Evolutionary conservation across 2,113 vertebrate genomes (phyloP).

Genomic region (Serinus canaria): DNA sequence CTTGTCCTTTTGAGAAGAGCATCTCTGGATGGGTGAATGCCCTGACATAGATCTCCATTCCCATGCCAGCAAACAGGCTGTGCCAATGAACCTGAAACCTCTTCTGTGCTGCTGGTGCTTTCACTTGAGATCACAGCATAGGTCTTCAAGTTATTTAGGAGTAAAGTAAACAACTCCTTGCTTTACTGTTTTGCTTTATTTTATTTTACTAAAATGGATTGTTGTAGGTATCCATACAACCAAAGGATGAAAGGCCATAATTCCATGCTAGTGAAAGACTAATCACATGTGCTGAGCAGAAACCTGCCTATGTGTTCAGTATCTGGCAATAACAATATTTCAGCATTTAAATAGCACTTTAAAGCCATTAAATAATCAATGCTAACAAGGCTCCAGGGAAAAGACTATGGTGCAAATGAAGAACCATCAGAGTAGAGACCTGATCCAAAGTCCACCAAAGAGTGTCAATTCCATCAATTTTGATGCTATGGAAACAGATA

Average conservation of each 20-base stretch:
- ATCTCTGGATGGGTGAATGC: neutral
- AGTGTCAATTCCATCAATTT: neutral
- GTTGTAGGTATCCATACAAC: neutral
- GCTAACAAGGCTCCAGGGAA: conserved; percentile 1
- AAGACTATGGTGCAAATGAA: neutral
- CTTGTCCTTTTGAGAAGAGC: neutral
- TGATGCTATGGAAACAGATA: neutral
- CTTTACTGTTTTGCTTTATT: neutral
- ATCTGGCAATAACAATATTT: neutral
- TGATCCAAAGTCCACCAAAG: neutral
- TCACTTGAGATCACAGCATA: neutral
- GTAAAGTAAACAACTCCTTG: neutral
- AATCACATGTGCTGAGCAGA: neutral
- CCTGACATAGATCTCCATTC: neutral
- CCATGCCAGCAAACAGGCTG: neutral
- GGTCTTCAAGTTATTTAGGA: neutral
- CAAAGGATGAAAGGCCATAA: neutral
- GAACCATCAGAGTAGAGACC: neutral
- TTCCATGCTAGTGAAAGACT: neutral
- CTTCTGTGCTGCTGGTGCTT: neutral
- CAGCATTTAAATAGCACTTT: conserved; percentile 28
- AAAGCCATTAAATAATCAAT: conserved; percentile 52
- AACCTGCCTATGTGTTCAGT: neutral
- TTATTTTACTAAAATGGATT: neutral
- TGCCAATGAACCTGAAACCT: neutral